These are phyloP conservation scores for Dermatemys mawii DNA, from an alignment of 2,113 vertebrate species.

Conservation along the genomic window DNA sequence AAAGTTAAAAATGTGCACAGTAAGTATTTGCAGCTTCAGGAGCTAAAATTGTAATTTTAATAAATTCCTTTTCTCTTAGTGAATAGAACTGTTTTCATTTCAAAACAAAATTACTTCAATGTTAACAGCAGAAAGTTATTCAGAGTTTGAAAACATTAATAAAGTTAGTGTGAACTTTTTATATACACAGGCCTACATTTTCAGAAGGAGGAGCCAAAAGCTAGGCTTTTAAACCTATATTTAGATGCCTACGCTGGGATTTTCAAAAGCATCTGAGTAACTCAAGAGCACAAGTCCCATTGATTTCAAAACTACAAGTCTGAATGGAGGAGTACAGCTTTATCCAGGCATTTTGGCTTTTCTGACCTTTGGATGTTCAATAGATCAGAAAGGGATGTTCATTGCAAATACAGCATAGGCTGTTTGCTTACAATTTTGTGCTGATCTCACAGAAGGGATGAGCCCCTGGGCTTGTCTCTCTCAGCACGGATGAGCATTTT, in stretches of 20 bases:
- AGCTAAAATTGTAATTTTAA: neutral
- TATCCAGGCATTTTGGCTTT: neutral
- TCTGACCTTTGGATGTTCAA: neutral
- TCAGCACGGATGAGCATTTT: neutral
- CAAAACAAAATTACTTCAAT: neutral
- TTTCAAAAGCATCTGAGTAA: neutral
- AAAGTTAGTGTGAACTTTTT: neutral
- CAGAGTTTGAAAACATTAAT: rapidly evolving
- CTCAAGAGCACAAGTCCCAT: neutral
- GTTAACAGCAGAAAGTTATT: neutral
- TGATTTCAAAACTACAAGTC: neutral
- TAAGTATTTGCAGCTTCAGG: neutral
- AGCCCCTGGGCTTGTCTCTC: neutral
- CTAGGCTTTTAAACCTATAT: neutral
- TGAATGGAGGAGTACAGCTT: neutral
- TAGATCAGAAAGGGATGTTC: neutral
- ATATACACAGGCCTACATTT: neutral
- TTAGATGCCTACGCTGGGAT: neutral
- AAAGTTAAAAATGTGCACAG: rapidly evolving
- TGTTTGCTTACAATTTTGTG: neutral
- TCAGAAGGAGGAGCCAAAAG: neutral
- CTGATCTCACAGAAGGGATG: neutral
- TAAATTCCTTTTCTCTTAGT: neutral
- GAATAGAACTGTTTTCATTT: neutral
- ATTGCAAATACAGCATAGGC: neutral